Evolutionary conservation across 2,888 invertebrate genomes (phyloP).

Genomic region (Magallana nippona): DNA sequence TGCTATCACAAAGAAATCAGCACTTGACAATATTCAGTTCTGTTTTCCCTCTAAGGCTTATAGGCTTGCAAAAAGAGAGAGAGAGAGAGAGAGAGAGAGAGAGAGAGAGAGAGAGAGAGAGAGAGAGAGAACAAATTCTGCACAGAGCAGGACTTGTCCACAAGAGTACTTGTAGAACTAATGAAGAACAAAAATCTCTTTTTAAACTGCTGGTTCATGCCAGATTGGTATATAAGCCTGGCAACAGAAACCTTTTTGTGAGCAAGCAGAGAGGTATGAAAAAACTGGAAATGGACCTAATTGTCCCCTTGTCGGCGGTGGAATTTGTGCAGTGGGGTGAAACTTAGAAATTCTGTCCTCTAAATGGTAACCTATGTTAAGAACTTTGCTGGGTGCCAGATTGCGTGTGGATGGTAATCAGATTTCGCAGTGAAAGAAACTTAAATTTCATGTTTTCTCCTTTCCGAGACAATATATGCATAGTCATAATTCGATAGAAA

Average conservation of each 20-base stretch:
- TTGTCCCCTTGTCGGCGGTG: background rate
- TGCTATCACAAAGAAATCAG: background rate
- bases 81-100: background rate
- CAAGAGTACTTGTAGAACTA: background rate
- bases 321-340: background rate
- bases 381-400: constrained; percentile 5
- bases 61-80: background rate
- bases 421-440: constrained; percentile 18
- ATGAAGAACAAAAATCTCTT: background rate
- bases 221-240: background rate
- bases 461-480: background rate
- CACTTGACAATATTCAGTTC: background rate
- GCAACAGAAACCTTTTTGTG: constrained; percentile 1
- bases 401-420: constrained; percentile 27
- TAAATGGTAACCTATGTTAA: constrained; percentile 6
- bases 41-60: background rate
- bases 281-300: background rate
- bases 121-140: background rate
- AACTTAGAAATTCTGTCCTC: background rate
- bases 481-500: background rate
- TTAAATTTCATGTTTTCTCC: background rate
- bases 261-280: constrained; percentile 8
- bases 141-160: background rate
- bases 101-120: background rate
- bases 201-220: background rate